Base-by-base conservation (phyloP, 1,140 invertebrate species). In the Dinothrombium tinctorium region DNA sequence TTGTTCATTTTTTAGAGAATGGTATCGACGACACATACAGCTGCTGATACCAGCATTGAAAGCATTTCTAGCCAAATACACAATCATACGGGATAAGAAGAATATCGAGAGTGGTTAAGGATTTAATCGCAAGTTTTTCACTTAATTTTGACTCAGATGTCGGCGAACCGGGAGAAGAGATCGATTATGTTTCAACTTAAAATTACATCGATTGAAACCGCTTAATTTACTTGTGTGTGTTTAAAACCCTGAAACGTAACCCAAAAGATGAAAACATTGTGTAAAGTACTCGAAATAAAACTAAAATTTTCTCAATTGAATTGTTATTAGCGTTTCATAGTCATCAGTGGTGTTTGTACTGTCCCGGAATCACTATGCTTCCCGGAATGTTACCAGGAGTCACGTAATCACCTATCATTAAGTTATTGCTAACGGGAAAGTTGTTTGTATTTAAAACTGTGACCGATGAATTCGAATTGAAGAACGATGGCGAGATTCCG, bases 401-500 rank as follows among this genome's bases (percentile, higher is more conserved):
- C 8, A 37, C 69, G 56, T 77, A 77, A 55, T 77, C 74, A 40
- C 73, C 74, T 50, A 76, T 77, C 74, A 77, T 76, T 50, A 76
- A 62, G 55, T 71, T 74, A 54, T 69, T 70, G 59, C 72, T 76
- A 45, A 76, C 69, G 44, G 73, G 72, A 51, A 71, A 73, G 52
- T 68, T 65, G 29, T 11, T n/a, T 63, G 64, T 61, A 47, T 68
- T 69, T 54, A 45, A 41, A 40, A 33, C 40, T 31, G 33, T 15
- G 48, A 39, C 37, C 11, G n/a, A 14, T 20, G 24, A 15, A 15
- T 8, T 25, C 4, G 40, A 35, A 14, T 63, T 69, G 53, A 73
- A 72, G 49, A 73, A 59, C 40, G 69, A 69, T 8, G 72, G 71
- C 24, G 72, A 71, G 39, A 76, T 73, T 40, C 72, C 73, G 42